Evolutionary conservation across 2,113 vertebrate genomes (phyloP).

Genomic region (Todiramphus saurophagus): DNA sequence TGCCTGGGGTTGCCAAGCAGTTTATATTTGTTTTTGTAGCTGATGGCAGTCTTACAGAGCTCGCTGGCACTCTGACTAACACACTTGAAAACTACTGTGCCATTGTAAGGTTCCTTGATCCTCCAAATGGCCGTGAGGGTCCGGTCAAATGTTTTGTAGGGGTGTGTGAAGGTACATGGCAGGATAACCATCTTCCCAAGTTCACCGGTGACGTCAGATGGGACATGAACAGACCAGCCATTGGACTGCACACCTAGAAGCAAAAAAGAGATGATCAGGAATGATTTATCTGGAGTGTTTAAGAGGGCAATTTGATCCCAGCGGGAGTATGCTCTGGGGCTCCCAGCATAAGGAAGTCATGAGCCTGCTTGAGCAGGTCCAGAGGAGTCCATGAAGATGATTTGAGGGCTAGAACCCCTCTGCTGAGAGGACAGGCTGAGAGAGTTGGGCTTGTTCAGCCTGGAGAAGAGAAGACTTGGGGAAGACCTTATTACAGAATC

Average conservation of each 20-base stretch:
- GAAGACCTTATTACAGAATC: not conserved
- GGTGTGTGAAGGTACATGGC: slow-evolving; percentile 91
- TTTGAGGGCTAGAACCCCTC: too few relatives aligned
- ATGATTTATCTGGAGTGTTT: not conserved
- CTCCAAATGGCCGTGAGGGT: slow-evolving; percentile 87
- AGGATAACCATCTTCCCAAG: slow-evolving; percentile 84
- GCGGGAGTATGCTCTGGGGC: too few relatives aligned
- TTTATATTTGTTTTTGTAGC: slow-evolving; percentile 86
- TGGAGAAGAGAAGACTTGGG: not conserved
- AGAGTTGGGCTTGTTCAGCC: not conserved
- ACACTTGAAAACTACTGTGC: slow-evolving; percentile 84
- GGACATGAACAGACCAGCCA: slow-evolving; percentile 86
- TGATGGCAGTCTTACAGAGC: slow-evolving; percentile 78
- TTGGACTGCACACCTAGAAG: slow-evolving; percentile 69
- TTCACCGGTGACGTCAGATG: slow-evolving; percentile 81
- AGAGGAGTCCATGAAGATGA: not conserved
- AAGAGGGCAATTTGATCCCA: not conserved
- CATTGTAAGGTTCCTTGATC: slow-evolving; percentile 77
- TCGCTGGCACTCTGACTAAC: slow-evolving; percentile 73
- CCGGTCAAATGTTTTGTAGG: slow-evolving; percentile 84
- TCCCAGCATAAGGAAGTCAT: not conserved
- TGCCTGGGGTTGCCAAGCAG: slow-evolving; percentile 89
- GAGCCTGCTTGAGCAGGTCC: not conserved
- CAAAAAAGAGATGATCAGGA: not conserved
- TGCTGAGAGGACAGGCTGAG: not conserved